Evolutionary conservation across 2,888 invertebrate species (phyloP).

Genomic region (Cerastis leucographa): DNA sequence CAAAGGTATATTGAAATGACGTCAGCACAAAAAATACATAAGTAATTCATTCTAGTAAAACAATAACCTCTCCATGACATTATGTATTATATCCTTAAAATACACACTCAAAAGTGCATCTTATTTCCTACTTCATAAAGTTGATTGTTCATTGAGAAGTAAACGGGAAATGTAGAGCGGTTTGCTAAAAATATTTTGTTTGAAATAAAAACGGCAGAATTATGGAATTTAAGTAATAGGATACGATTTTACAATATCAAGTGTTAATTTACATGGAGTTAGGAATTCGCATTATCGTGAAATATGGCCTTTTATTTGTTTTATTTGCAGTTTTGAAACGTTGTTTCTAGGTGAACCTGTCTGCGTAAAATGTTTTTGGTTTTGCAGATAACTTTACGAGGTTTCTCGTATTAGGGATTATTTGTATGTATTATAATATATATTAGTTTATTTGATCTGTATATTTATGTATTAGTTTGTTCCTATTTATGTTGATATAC

Average conservation of each 20-base stretch:
- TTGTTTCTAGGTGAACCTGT: slow-evolving; percentile 27
- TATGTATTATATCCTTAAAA: neutral
- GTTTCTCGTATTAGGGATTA: no score
- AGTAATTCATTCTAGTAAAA: slow-evolving; percentile 24
- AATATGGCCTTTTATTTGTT: slow-evolving; percentile 37
- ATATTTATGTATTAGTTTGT: no score
- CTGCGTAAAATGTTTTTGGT: neutral
- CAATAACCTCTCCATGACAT: neutral
- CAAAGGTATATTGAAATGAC: slow-evolving; percentile 25
- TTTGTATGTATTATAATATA: no score
- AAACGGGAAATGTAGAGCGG: neutral
- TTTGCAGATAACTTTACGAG: neutral
- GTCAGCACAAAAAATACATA: slow-evolving; percentile 38
- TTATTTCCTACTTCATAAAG: accelerated
- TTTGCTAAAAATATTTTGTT: slow-evolving; percentile 16
- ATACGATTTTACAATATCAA: slow-evolving; percentile 56
- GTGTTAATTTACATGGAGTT: slow-evolving; percentile 49
- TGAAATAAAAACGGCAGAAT: slow-evolving; percentile 62
- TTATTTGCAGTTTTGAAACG: slow-evolving; percentile 2
- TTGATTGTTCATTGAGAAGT: neutral
- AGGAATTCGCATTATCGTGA: slow-evolving; percentile 51
- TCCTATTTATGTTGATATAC: no score
- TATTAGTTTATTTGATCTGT: no score
- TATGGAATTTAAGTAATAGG: slow-evolving; percentile 71
- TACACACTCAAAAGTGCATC: neutral